These are phyloP conservation scores for Lapara coniferarum DNA, from an alignment of 2,888 invertebrate species.

Conservation along the genomic window DNA sequence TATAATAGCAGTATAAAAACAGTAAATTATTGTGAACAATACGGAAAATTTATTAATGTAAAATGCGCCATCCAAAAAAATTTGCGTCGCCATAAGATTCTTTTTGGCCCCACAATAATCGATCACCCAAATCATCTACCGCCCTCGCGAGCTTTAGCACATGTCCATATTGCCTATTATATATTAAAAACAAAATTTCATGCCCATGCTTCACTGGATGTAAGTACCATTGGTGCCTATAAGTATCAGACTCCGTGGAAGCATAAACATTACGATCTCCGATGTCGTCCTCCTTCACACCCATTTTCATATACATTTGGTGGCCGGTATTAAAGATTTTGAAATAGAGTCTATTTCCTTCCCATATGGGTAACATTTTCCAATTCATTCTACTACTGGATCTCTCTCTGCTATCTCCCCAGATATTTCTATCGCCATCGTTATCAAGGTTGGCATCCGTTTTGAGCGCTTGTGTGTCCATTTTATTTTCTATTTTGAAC, in stretches of 20 bases:
- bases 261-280: conserved; percentile 19
- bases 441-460: conserved; percentile 6
- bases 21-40: no score
- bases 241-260: neutral
- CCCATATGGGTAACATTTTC: conserved; percentile 16
- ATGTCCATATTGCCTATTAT: conserved; percentile 19
- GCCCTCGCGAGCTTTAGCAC: conserved; percentile 21
- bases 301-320: conserved; percentile 24
- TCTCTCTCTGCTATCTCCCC: conserved; percentile 21
- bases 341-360: conserved; percentile 13
- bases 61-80: conserved; percentile 22
- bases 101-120: conserved; percentile 20
- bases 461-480: conserved; percentile 12
- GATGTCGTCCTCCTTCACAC: neutral
- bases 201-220: neutral
- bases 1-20: no score
- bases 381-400: conserved; percentile 20
- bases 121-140: conserved; percentile 1
- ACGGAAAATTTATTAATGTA: neutral
- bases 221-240: conserved; percentile 24
- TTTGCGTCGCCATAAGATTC: neutral
- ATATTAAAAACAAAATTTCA: conserved; percentile 21
- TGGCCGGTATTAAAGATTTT: conserved; percentile 19
- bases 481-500: neutral
- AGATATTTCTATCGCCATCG: conserved; percentile 7